phyloP scores from a whole-genome alignment of 2,888 invertebrate genomes.

The Xanthorhoe designata region DNA sequence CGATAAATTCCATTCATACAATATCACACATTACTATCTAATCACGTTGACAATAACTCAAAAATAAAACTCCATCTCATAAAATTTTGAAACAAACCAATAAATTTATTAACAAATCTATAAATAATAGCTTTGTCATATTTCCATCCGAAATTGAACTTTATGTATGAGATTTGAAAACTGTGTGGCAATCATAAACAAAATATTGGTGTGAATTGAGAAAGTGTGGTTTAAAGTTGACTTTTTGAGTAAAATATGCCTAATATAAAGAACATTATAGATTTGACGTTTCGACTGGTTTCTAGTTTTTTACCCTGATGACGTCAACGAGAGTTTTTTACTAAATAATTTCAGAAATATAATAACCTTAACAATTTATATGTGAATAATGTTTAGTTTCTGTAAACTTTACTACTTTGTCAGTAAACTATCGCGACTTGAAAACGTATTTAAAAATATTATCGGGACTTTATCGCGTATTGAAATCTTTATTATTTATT shows the following conservation, averaged over 20 bases:
- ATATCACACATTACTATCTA: constrained; percentile 57
- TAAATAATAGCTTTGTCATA: constrained; percentile 63
- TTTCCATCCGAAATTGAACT: constrained; percentile 36
- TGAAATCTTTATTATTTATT: too few species aligned
- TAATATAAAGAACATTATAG: constrained; percentile 9
- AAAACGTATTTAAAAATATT: too few species aligned
- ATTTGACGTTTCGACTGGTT: not conserved
- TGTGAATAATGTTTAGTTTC: too few species aligned
- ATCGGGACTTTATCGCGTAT: too few species aligned
- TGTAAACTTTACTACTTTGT: too few species aligned
- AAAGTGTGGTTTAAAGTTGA: constrained; percentile 54
- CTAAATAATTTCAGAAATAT: too few species aligned
- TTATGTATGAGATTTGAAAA: constrained; percentile 39
- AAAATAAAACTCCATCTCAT: constrained; percentile 50
- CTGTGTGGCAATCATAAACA: constrained; percentile 48
- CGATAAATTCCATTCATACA: constrained; percentile 57
- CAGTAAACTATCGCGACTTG: too few species aligned
- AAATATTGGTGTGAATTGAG: constrained; percentile 72
- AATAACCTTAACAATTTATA: too few species aligned
- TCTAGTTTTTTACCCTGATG: too few species aligned
- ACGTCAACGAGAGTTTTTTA: too few species aligned
- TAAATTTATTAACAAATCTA: constrained; percentile 80
- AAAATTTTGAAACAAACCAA: constrained; percentile 66
- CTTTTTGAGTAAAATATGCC: constrained; percentile 31
- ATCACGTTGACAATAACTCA: constrained; percentile 57